Evolutionary conservation across 1,140 invertebrate genomes (phyloP).

Genomic region (Pogonomyrmex californicus): DNA sequence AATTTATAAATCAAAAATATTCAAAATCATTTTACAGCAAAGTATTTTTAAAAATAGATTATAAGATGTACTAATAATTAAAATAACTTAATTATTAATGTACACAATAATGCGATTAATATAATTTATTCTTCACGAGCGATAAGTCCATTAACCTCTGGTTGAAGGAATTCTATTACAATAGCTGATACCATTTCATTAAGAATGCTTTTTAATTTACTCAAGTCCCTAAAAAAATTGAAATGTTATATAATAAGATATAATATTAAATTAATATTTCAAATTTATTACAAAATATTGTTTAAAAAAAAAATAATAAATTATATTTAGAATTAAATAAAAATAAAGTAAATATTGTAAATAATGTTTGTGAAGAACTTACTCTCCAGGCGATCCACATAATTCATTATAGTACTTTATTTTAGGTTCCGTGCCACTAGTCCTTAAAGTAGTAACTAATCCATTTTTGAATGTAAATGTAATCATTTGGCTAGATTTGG

Average conservation of each 20-base stretch:
- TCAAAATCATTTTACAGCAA: background rate
- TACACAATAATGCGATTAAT: background rate
- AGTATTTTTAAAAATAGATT: background rate
- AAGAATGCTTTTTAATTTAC: constrained; percentile 89
- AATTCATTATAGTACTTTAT: constrained; percentile 99
- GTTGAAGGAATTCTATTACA: constrained; percentile 93
- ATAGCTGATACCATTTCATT: constrained; percentile 93
- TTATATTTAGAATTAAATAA: background rate
- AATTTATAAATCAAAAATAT: background rate
- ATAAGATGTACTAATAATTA: background rate
- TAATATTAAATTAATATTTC: constrained; percentile 23
- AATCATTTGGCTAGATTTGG: constrained; percentile 97
- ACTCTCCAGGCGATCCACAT: constrained; percentile 90
- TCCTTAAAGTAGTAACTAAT: constrained; percentile 95
- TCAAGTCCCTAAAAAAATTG: constrained; percentile 89
- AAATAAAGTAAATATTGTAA: background rate
- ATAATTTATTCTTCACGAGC: constrained; percentile 74
- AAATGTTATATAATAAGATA: constrained; percentile 6
- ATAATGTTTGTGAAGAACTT: constrained; percentile 78
- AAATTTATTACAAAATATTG: background rate
- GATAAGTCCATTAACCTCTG: constrained; percentile 91
- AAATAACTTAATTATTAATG: background rate
- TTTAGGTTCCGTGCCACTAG: constrained; percentile 99
- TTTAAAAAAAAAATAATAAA: background rate
- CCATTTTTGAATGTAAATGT: constrained; percentile 97